Conservation (phyloP, 92 coral and sea anemone species). For the Anthopleura xanthogrammica region DNA sequence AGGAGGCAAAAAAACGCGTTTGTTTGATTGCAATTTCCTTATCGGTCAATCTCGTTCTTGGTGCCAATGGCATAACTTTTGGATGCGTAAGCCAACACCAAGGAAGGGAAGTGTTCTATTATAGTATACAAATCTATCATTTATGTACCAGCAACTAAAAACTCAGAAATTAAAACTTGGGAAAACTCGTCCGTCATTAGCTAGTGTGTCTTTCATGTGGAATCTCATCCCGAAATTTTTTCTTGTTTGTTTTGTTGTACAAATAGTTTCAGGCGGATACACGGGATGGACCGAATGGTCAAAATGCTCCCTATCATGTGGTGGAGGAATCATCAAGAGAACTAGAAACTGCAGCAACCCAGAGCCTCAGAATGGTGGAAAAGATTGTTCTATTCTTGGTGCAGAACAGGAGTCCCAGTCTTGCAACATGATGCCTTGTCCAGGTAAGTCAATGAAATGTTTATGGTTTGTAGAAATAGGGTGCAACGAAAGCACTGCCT, state of each 20-base stretch:
- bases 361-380: slow-evolving; percentile 78
- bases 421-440: slow-evolving; percentile 76
- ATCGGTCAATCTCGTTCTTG: background rate
- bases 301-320: slow-evolving; percentile 78
- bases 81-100: too few species aligned
- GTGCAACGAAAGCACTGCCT: too few species aligned
- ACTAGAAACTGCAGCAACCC: slow-evolving; percentile 88
- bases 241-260: background rate
- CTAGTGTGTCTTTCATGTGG: background rate
- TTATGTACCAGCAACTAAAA: too few species aligned
- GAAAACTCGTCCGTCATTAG: background rate
- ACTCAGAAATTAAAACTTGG: too few species aligned
- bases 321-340: slow-evolving; percentile 70
- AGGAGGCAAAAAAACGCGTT: background rate
- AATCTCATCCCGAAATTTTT: background rate
- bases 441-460: slow-evolving; percentile 51
- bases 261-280: slow-evolving; percentile 80
- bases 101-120: too few species aligned
- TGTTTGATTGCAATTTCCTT: background rate
- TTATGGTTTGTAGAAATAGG: background rate
- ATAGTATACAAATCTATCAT: too few species aligned
- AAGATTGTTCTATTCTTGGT: slow-evolving; percentile 83
- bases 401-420: slow-evolving; percentile 61
- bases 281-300: slow-evolving; percentile 83
- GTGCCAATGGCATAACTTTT: too few species aligned